Conservation (phyloP, 2,888 invertebrate species). For the Callosobruchus maculatus region DNA sequence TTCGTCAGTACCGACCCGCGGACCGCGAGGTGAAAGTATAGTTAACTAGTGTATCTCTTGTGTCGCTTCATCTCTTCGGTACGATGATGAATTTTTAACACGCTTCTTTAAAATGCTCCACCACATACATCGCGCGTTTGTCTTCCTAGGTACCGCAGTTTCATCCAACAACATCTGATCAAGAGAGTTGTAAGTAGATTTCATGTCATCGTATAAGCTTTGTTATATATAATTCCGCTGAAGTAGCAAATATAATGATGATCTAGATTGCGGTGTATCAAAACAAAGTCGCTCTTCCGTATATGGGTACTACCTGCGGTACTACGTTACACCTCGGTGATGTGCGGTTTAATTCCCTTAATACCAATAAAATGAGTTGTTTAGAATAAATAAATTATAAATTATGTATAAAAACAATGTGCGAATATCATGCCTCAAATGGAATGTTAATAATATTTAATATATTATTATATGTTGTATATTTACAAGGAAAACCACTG, state of each 20-base stretch:
- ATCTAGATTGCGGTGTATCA: neutral
- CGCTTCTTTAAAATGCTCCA: neutral
- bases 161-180: neutral
- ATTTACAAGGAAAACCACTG: no score
- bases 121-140: neutral
- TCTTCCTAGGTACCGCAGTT: neutral
- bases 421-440: no score
- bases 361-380: no score
- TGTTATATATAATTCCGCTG: neutral
- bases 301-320: neutral
- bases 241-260: neutral
- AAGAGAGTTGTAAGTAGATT: neutral
- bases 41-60: neutral
- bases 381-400: no score
- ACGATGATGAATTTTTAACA: no score
- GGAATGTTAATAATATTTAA: no score
- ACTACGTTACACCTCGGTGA: neutral
- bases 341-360: neutral
- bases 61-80: neutral
- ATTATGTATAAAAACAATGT: no score
- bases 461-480: no score
- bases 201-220: neutral
- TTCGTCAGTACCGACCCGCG: slow-evolving; percentile 33
- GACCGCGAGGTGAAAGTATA: slow-evolving; percentile 34
- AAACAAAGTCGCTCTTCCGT: no score